phyloP scores from a whole-genome alignment of 1,140 invertebrate species.

The Amyelois transitella region DNA sequence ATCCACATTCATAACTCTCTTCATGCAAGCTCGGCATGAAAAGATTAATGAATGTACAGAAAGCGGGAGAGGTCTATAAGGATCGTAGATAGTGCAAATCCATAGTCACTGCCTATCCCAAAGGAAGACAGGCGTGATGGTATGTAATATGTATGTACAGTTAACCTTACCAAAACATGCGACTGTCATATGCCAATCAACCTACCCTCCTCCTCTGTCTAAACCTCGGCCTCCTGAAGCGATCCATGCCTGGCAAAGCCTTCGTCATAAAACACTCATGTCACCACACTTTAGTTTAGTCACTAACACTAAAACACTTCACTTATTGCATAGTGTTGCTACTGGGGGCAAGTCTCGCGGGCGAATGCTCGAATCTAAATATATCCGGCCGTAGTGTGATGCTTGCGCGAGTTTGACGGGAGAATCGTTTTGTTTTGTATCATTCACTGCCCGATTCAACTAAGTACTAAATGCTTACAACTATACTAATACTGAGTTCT shows the following conservation, averaged over 20 bases:
- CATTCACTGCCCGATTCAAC: too few species aligned
- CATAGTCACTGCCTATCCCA: too few species aligned
- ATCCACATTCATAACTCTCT: too few species aligned
- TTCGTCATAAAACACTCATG: constrained; percentile 61
- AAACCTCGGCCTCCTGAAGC: constrained; percentile 39
- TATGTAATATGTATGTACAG: too few species aligned
- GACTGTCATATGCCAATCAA: constrained; percentile 3
- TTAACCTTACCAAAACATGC: neutral
- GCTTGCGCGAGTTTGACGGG: neutral
- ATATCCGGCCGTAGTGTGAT: constrained; percentile 28
- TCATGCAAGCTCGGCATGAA: too few species aligned
- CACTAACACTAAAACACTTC: constrained; percentile 18
- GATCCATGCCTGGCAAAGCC: constrained; percentile 38
- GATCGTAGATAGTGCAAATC: too few species aligned
- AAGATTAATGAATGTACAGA: too few species aligned
- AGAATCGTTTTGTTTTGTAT: neutral
- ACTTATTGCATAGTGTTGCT: constrained; percentile 20
- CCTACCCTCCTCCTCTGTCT: constrained; percentile 38
- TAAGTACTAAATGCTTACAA: too few species aligned
- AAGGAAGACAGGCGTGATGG: neutral
- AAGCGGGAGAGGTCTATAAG: too few species aligned
- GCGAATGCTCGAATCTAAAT: constrained; percentile 48
- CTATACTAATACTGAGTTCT: too few species aligned
- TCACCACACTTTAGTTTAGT: constrained; percentile 34
- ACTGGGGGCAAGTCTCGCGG: constrained; percentile 29